A percentile compares a stretch with the other conserved stretches of the same genome.
Evolutionary conservation across 2,113 vertebrate genomes (phyloP).

Genomic region (Takifugu bimaculatus): DNA sequence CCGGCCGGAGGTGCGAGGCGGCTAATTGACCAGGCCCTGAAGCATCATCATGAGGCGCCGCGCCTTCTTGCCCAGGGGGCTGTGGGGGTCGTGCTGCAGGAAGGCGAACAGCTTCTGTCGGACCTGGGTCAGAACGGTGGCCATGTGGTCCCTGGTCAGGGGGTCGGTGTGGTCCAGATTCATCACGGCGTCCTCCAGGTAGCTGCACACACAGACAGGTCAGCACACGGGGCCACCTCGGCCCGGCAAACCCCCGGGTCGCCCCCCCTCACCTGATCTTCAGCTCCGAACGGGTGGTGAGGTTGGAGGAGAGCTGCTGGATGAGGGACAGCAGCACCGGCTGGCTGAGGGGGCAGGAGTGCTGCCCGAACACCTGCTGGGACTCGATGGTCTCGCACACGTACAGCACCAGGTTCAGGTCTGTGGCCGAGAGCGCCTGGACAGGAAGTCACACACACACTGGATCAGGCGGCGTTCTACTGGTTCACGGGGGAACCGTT

Average conservation of each 20-base stretch:
- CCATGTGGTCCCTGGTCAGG: conserved; percentile 95
- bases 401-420: conserved; percentile 93
- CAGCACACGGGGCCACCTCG: neutral
- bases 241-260: too few species aligned
- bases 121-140: conserved; percentile 88
- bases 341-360: conserved; percentile 90
- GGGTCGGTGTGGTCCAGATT: conserved; percentile 93
- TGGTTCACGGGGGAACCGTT: too few species aligned
- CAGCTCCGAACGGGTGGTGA: conserved; percentile 89
- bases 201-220: conserved; percentile 70
- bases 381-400: conserved; percentile 96
- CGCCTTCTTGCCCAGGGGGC: conserved; percentile 82
- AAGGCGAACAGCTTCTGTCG: conserved; percentile 91
- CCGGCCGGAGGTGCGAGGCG: conserved; percentile 37
- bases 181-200: conserved; percentile 96
- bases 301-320: conserved; percentile 94
- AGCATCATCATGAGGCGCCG: conserved; percentile 96
- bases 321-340: conserved; percentile 97
- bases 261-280: conserved; percentile 83
- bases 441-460: neutral
- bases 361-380: conserved; percentile 92
- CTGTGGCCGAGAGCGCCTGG: conserved; percentile 93
- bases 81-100: conserved; percentile 89
- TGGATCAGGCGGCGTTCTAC: too few species aligned
- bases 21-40: conserved; percentile 88